A percentile compares a stretch with the other conserved stretches of the same genome.
These are phyloP conservation scores for Heliothis subflexa DNA, from an alignment of 1,140 invertebrate species.

Conservation along the genomic window DNA sequence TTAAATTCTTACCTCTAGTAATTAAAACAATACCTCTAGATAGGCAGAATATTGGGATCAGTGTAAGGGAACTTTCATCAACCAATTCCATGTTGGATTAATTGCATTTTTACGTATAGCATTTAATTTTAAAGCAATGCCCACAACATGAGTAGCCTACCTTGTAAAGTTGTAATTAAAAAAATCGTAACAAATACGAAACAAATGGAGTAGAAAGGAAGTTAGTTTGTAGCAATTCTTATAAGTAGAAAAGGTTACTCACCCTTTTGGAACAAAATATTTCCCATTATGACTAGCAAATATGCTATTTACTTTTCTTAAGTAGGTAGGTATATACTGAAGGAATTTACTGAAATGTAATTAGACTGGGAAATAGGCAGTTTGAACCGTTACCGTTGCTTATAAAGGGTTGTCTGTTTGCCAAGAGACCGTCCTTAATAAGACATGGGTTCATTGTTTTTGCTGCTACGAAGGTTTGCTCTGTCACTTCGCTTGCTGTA, in stretches of 20 bases:
- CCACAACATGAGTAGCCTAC: neutral
- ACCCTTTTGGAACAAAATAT: neutral
- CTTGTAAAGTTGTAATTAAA: neutral
- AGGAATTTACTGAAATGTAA: neutral
- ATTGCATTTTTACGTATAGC: no score
- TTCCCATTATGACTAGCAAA: slow-evolving; percentile 6
- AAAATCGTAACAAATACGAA: neutral
- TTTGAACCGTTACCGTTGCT: slow-evolving; percentile 4
- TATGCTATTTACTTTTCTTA: neutral
- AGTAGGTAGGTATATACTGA: neutral
- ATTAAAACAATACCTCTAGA: no score
- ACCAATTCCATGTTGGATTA: no score
- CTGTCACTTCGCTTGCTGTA: neutral
- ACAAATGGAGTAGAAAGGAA: neutral
- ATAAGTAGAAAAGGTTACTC: neutral
- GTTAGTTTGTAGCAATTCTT: neutral
- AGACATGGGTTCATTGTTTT: slow-evolving; percentile 35
- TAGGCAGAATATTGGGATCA: no score
- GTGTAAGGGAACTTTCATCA: no score
- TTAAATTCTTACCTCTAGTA: no score
- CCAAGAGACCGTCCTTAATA: neutral
- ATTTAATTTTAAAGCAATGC: no score
- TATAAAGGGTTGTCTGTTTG: slow-evolving; percentile 5
- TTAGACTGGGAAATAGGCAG: neutral
- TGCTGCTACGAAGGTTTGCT: neutral